Evolutionary conservation across 2,888 invertebrate genomes (phyloP).

Genomic region (Slavum lentiscoides): DNA sequence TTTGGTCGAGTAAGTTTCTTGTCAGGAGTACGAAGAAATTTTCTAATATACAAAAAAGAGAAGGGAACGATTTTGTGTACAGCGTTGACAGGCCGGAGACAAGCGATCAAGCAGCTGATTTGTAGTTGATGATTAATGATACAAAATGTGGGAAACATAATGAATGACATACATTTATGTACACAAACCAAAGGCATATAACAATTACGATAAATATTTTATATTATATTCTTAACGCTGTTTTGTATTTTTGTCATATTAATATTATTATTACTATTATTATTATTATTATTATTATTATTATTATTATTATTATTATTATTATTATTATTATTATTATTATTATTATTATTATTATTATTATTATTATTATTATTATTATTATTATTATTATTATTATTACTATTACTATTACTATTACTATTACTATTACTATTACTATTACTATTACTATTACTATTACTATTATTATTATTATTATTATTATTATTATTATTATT

Average conservation of each 20-base stretch:
- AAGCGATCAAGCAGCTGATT: constrained; percentile 36
- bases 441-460: background rate
- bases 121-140: constrained; percentile 37
- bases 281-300: no score
- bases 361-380: background rate
- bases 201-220: background rate
- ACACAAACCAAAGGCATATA: background rate
- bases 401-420: background rate
- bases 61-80: background rate
- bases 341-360: background rate
- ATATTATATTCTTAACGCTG: background rate
- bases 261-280: background rate
- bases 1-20: constrained; percentile 32
- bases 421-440: background rate
- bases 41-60: background rate
- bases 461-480: background rate
- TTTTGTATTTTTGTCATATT: background rate
- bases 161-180: background rate
- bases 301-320: no score
- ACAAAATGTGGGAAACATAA: constrained; percentile 2
- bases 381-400: no score
- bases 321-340: background rate
- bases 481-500: background rate
- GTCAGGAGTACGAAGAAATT: constrained; percentile 7
- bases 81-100: constrained; percentile 34